phyloP scores from a whole-genome alignment of 1,140 invertebrate species.

The Amyelois transitella region DNA sequence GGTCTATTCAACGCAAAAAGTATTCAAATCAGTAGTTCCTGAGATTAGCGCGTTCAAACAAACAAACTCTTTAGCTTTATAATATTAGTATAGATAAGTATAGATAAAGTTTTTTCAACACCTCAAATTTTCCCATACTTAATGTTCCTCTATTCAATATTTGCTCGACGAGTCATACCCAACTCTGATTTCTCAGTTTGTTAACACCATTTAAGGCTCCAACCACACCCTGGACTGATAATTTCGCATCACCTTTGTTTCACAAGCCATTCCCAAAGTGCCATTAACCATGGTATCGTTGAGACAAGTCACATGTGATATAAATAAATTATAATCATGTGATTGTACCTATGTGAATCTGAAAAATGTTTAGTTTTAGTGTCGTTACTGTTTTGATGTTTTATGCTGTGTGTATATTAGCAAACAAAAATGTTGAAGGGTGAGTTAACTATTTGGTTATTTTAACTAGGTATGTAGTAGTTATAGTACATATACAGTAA shows the following conservation, averaged over 20 bases:
- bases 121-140: not conserved
- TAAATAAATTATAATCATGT: constrained; percentile 34
- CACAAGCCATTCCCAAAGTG: constrained; percentile 43
- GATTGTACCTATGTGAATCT: constrained; percentile 27
- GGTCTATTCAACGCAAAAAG: no score
- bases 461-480: not conserved
- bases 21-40: no score
- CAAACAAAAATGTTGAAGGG: constrained; percentile 47
- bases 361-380: constrained; percentile 53
- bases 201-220: constrained; percentile 47
- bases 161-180: not conserved
- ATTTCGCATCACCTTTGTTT: constrained; percentile 46
- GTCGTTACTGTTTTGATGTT: constrained; percentile 40
- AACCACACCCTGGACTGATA: constrained; percentile 46
- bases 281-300: constrained; percentile 34
- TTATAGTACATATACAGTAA: not conserved
- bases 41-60: no score
- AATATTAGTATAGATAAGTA: no score
- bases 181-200: constrained; percentile 56
- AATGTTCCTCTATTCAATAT: not conserved
- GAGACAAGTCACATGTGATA: constrained; percentile 8
- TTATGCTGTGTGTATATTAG: constrained; percentile 41
- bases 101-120: no score
- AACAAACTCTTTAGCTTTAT: no score
- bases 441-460: constrained; percentile 22